Base-by-base conservation (phyloP, 2,888 invertebrate species). In the Lobophora halterata region DNA sequence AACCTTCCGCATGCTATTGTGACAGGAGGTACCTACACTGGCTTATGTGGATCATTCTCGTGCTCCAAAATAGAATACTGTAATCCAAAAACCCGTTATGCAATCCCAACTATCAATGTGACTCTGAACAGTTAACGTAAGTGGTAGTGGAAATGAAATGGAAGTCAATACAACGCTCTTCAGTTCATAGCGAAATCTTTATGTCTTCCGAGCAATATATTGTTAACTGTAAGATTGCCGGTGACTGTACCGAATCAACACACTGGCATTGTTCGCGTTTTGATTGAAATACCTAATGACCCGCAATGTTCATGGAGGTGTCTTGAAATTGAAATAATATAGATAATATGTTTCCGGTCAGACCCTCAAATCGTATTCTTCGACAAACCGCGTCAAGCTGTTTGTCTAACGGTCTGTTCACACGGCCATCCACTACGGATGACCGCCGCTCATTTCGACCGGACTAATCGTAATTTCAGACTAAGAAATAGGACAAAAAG, bases 391-490 rank as follows among this genome's bases (percentile, higher is more conserved):
- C 67, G 69, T 66, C n/a, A 71, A 73, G 67, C 62, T 74, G 72
- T 80, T 81, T 73, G 62, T 46, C 63, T 79, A 83, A 80, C 82
- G 82, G 82, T 43, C 62, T 67, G 73, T 81, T 87, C 85, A 77
- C 86, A 87, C 87, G 86, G 80, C 69, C 73, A 76, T 81, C 79
- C 52, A 69, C 76, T 71, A 79, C 76, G 83, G 86, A 76, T 76
- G 83, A 86, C 77, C 79, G 81, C 75, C 58, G 66, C 72, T 79
- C 70, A 75, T 82, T 83, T 75, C 70, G 74, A 71, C 75, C 75
- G 75, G 72, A 71, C 74, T 78, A 85, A 86, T 86, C 80, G 79
- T 80, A 82, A 86, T 85, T 86, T 86, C 76, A 81, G 78, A 83
- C 67, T 67, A 72, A 63, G 60, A 86, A 86, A 83, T 86, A 73